Base-by-base conservation (phyloP, 2,888 invertebrate species). In the Ormia ochracea region DNA sequence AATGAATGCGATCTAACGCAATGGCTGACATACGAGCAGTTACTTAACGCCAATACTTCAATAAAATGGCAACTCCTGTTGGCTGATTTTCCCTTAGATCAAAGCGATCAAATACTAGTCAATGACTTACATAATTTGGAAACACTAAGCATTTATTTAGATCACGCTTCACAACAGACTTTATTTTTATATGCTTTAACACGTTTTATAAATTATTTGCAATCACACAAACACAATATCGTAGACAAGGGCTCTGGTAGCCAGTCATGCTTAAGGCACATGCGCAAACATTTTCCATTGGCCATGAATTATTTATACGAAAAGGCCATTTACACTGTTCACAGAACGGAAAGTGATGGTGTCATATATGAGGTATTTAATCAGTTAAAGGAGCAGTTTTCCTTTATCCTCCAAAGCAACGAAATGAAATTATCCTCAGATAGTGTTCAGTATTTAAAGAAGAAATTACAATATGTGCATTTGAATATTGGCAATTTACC, bases 401-500 rank as follows among this genome's bases (percentile, higher is more conserved):
- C 81, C 14, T 68, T 21, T 7, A 83, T 82, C 10, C 43, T 87
- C 26, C 54, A 59, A 0, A 66, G 7, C 19, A 88, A 88, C 31
- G 81, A 72, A 14, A 85, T 87, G 54, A 78, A 82, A 0, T 21
- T 88, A 1, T 52, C 81, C 1, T 54, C n/a, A 0, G 58, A 65
- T 0, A 61, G 85, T 48, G 19, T 87, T n/a, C 58, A 52, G 4
- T 83, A 82, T 6, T 73, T 87, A 50, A 82, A 81, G 10, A 69
- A 61, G 0, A 87, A 88, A 56, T 66, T 87, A 1, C 14, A 68
- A 1, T 61, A 83, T 1, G 19, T 88, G 70, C 83, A 84, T 0
- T 48, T 87, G 0, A 88, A 87, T 31, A 63, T 87, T 0, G 87
- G 88, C 54, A 88, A 88, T 50, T 56, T 88, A 73, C 87, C 87